A percentile compares a stretch with the other conserved stretches of the same genome.
phyloP scores from a whole-genome alignment of 2,797 vertebrate species.

The Margarornis squamiger region DNA sequence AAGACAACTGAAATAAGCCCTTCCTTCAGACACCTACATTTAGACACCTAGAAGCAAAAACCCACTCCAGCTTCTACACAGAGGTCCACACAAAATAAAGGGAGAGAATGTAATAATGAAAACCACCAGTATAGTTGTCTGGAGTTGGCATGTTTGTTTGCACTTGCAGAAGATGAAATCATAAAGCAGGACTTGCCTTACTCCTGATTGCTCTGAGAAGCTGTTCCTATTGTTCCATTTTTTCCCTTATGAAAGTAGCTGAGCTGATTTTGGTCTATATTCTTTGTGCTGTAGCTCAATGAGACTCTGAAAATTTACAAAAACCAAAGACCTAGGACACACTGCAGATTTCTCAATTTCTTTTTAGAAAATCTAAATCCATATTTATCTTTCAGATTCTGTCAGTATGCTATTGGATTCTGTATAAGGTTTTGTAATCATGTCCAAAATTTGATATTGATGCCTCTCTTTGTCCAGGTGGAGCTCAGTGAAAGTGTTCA shows the following conservation, averaged over 20 bases:
- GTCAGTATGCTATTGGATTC: neutral
- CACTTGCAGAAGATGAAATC: neutral
- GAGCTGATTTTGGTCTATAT: neutral
- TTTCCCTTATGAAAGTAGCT: neutral
- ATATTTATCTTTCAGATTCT: neutral
- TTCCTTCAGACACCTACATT: neutral
- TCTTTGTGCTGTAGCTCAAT: neutral
- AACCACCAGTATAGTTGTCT: neutral
- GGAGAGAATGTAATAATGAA: neutral
- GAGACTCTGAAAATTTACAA: neutral
- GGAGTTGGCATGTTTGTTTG: neutral
- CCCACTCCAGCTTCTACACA: neutral
- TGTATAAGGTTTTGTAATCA: neutral
- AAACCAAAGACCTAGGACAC: neutral
- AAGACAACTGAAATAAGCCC: neutral
- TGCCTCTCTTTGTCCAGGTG: neutral
- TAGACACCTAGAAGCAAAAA: neutral
- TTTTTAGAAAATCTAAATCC: neutral
- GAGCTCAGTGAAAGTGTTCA: neutral
- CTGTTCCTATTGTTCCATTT: neutral
- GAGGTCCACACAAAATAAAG: neutral
- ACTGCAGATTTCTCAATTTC: neutral
- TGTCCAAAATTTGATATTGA: neutral
- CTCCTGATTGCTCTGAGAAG: neutral
- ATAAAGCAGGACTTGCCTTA: neutral